A percentile compares a stretch with the other conserved stretches of the same genome.
Conservation (phyloP, 2,113 vertebrate genomes). For the Heloderma charlesbogerti region DNA sequence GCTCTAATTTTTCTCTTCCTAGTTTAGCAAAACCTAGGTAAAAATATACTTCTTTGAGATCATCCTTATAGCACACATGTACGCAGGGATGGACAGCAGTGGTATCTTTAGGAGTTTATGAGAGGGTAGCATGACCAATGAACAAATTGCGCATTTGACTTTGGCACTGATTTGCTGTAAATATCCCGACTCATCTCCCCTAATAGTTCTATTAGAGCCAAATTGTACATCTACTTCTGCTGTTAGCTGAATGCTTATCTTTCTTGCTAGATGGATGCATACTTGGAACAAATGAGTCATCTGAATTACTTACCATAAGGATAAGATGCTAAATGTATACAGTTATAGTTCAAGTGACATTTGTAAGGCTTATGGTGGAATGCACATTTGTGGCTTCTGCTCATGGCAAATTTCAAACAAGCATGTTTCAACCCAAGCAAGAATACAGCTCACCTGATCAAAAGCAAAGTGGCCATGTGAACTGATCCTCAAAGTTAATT, state of each 20-base stretch:
- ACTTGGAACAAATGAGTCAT: background rate
- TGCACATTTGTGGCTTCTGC: background rate
- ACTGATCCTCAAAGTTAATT: background rate
- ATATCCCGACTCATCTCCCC: background rate
- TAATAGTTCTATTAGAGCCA: background rate
- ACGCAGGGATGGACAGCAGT: background rate
- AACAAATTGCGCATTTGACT: conserved; percentile 7
- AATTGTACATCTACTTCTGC: background rate
- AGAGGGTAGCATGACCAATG: background rate
- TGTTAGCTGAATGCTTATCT: background rate
- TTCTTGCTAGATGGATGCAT: background rate
- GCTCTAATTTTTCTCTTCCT: background rate
- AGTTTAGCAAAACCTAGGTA: background rate
- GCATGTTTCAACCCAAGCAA: background rate
- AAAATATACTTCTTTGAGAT: background rate
- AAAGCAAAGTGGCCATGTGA: background rate
- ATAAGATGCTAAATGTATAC: background rate
- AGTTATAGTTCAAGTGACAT: background rate
- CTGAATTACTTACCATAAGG: background rate
- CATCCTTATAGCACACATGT: background rate
- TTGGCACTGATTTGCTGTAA: background rate
- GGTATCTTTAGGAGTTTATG: background rate
- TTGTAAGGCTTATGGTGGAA: background rate
- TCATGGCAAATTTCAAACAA: background rate
- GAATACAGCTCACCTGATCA: background rate